Percentiles rank a stretch among this genome's conserved stretches.
Evolutionary conservation across 2,888 invertebrate genomes (phyloP).

Genomic region (Drosophila silvestris): DNA sequence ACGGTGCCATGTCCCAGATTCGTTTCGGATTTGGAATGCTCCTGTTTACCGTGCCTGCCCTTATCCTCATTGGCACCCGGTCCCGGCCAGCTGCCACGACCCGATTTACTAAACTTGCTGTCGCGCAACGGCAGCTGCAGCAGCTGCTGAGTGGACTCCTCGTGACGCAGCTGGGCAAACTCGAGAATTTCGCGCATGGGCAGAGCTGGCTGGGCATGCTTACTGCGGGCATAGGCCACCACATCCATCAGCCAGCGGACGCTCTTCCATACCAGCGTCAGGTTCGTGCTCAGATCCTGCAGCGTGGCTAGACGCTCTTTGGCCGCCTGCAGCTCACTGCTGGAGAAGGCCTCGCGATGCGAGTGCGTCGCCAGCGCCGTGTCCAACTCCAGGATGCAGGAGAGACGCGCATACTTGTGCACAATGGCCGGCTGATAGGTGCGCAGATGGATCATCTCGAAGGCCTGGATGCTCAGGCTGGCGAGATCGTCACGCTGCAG

Average conservation of each 20-base stretch:
- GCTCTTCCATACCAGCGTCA: constrained; percentile 96
- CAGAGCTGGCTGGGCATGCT: constrained; percentile 85
- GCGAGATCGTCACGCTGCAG: constrained; percentile 94
- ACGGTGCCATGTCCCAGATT: constrained; percentile 84
- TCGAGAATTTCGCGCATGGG: constrained; percentile 84
- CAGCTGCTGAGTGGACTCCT: constrained; percentile 67
- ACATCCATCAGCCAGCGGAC: constrained; percentile 98
- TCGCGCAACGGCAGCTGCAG: constrained; percentile 87
- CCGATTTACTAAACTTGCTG: constrained; percentile 89
- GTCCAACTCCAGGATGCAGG: constrained; percentile 96
- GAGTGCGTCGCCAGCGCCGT: constrained; percentile 96
- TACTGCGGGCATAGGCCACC: constrained; percentile 96
- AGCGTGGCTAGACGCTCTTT: constrained; percentile 93
- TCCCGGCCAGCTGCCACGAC: constrained; percentile 94
- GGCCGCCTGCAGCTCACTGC: constrained; percentile 93
- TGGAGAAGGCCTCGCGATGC: constrained; percentile 97
- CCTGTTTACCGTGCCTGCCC: constrained; percentile 84
- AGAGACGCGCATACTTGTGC: constrained; percentile 95
- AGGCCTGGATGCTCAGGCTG: constrained; percentile 96
- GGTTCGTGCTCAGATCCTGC: constrained; percentile 92
- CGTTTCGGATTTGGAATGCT: constrained; percentile 94
- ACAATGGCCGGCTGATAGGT: constrained; percentile 97
- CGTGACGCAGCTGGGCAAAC: constrained; percentile 73
- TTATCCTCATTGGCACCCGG: constrained; percentile 85
- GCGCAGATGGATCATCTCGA: constrained; percentile 97